phyloP scores from a whole-genome alignment of 2,113 vertebrate genomes.

The Xenopus tropicalis region DNA sequence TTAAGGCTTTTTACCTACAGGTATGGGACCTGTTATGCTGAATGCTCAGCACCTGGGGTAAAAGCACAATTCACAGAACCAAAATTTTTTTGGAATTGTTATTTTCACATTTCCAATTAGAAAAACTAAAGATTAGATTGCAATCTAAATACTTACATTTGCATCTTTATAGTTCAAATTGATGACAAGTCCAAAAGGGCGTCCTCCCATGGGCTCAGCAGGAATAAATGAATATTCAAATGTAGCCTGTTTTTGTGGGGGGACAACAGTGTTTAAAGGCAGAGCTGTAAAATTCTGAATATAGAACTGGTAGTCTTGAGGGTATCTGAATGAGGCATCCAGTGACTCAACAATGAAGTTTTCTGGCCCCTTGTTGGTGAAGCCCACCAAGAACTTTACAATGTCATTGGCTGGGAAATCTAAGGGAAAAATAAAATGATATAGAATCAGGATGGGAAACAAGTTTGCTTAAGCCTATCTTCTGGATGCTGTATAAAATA shows the following conservation, averaged over 20 bases:
- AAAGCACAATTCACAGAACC: too few relatives aligned
- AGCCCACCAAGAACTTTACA: conserved; percentile 95
- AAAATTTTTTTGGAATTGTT: too few relatives aligned
- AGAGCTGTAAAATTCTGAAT: conserved; percentile 99
- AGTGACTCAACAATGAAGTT: conserved; percentile 91
- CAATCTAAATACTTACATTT: conserved; percentile 65
- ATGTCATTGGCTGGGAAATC: conserved; percentile 97
- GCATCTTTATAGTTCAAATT: conserved; percentile 95
- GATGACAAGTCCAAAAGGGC: conserved; percentile 93
- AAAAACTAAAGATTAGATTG: background rate
- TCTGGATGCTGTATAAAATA: too few relatives aligned
- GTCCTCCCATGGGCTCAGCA: conserved; percentile 93
- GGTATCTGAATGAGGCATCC: conserved; percentile 95
- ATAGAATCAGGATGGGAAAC: background rate
- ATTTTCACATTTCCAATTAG: too few relatives aligned
- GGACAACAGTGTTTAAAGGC: conserved; percentile 81
- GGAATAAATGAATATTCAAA: conserved; percentile 99
- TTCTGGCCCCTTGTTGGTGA: conserved; percentile 91
- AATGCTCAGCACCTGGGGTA: too few relatives aligned
- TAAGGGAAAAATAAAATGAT: conserved; percentile 49
- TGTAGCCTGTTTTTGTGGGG: conserved; percentile 85
- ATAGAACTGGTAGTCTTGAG: conserved; percentile 97
- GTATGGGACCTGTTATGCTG: too few relatives aligned
- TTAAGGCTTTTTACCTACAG: too few relatives aligned
- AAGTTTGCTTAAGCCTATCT: background rate